Conservation (phyloP, 2,888 invertebrate species). For the Drosophila incognita region DNA sequence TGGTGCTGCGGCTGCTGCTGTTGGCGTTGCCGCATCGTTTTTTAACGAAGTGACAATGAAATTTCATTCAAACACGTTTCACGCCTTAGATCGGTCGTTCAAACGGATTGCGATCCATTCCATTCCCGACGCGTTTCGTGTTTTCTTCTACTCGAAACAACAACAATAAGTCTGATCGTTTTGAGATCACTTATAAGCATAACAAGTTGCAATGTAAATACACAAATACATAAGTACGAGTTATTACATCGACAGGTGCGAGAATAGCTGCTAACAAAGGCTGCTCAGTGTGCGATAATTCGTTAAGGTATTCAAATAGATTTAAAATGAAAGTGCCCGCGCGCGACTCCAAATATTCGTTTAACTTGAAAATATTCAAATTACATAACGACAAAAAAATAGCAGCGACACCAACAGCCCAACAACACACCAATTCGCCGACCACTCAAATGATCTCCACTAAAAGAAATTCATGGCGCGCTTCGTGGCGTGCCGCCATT, state of each 20-base stretch:
- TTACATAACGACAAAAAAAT: conserved; percentile 80
- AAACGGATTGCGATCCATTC: conserved; percentile 64
- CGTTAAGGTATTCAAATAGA: conserved; percentile 22
- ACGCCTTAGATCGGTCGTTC: conserved; percentile 67
- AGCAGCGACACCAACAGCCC: conserved; percentile 31
- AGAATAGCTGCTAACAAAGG: conserved; percentile 34
- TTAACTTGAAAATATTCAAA: conserved; percentile 83
- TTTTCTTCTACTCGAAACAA: conserved; percentile 38
- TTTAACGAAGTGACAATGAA: conserved; percentile 70
- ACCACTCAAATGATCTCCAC: conserved; percentile 62
- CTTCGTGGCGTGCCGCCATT: conserved; percentile 74
- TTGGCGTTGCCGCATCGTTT: conserved; percentile 56
- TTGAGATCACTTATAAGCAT: conserved; percentile 32
- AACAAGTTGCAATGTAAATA: conserved; percentile 45
- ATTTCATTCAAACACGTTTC: conserved; percentile 81
- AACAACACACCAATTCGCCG: conserved; percentile 38
- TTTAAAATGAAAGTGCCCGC: conserved; percentile 80
- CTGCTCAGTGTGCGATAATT: conserved; percentile 23
- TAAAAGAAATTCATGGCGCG: conserved; percentile 80
- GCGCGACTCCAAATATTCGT: conserved; percentile 79
- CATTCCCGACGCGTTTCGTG: conserved; percentile 29
- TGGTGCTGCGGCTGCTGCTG: conserved; percentile 34
- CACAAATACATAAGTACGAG: conserved; percentile 5
- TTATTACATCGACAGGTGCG: conserved; percentile 6
- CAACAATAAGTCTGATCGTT: conserved; percentile 32